Conservation (phyloP, 2,888 invertebrate species). For the Venusia cambrica region DNA sequence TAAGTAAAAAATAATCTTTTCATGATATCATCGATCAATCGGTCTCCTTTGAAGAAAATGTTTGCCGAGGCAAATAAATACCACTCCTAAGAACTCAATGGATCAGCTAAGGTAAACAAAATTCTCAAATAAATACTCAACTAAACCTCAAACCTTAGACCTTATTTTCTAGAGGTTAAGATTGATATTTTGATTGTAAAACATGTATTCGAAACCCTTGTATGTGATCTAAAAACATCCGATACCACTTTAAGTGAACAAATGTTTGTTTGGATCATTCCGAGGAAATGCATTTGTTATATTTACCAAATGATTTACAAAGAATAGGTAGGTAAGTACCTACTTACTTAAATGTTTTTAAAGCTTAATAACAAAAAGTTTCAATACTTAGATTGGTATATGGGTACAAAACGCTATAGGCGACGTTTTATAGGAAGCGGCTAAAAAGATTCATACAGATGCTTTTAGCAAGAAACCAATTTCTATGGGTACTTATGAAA, state of each 20-base stretch:
- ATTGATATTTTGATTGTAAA: slow-evolving; percentile 24
- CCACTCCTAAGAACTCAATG: slow-evolving; percentile 51
- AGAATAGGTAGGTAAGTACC: no score
- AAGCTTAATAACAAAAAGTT: slow-evolving; percentile 11
- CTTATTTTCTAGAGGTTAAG: slow-evolving; percentile 15
- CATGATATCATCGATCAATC: slow-evolving; percentile 45
- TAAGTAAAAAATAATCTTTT: slow-evolving; percentile 27
- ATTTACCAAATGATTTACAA: slow-evolving; percentile 15
- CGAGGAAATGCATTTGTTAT: slow-evolving; percentile 14
- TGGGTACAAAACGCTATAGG: no score
- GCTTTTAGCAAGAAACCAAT: no score
- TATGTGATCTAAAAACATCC: slow-evolving; percentile 66
- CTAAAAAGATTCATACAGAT: no score
- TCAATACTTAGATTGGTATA: no score
- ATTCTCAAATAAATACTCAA: slow-evolving; percentile 31
- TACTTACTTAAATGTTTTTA: no score
- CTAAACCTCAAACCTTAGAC: slow-evolving; percentile 12
- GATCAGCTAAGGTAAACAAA: slow-evolving; percentile 53
- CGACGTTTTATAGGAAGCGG: no score
- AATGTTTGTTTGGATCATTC: slow-evolving; percentile 45
- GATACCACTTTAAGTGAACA: slow-evolving; percentile 55
- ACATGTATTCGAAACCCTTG: slow-evolving; percentile 50
- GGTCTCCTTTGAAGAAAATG: slow-evolving; percentile 38
- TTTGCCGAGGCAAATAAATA: slow-evolving; percentile 57
- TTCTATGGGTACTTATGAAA: no score